These are phyloP conservation scores for Labrus mixtus DNA, from an alignment of 2,113 vertebrate genomes.

Conservation along the genomic window DNA sequence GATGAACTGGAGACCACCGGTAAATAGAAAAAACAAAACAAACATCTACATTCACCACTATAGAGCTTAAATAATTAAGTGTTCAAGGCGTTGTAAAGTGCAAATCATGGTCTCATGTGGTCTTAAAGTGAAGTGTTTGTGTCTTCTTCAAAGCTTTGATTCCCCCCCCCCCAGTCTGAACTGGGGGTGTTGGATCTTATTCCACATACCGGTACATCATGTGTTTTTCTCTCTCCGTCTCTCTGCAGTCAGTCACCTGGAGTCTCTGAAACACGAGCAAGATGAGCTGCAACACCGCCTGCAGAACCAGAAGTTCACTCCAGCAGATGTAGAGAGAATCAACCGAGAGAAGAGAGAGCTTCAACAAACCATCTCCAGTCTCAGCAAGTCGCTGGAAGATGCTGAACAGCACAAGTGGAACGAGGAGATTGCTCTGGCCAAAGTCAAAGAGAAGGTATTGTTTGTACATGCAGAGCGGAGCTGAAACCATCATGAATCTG, in stretches of 20 bases:
- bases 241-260: slow-evolving; percentile 85
- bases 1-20: slow-evolving; percentile 88
- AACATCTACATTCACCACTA: too few relatives aligned
- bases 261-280: slow-evolving; percentile 89
- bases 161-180: not conserved
- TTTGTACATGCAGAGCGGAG: slow-evolving; percentile 23
- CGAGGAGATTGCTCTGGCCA: slow-evolving; percentile 92
- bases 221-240: not conserved
- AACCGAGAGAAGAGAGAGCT: slow-evolving; percentile 93
- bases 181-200: not conserved
- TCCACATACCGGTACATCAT: not conserved
- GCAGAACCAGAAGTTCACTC: slow-evolving; percentile 93
- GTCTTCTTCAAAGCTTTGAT: not conserved
- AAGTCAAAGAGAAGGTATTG: slow-evolving; percentile 90
- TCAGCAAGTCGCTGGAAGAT: slow-evolving; percentile 88
- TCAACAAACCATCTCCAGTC: slow-evolving; percentile 88
- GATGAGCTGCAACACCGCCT: slow-evolving; percentile 86
- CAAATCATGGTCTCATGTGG: too few relatives aligned
- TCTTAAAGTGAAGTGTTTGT: too few relatives aligned
- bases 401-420: slow-evolving; percentile 93
- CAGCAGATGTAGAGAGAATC: slow-evolving; percentile 93
- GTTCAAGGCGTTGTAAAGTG: too few relatives aligned
- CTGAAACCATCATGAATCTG: too few relatives aligned
- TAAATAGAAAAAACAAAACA: slow-evolving; percentile 66
- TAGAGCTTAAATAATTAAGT: too few relatives aligned